These are phyloP conservation scores for Agrenia bidenticulata DNA, from an alignment of 2,888 invertebrate species.

Conservation along the genomic window DNA sequence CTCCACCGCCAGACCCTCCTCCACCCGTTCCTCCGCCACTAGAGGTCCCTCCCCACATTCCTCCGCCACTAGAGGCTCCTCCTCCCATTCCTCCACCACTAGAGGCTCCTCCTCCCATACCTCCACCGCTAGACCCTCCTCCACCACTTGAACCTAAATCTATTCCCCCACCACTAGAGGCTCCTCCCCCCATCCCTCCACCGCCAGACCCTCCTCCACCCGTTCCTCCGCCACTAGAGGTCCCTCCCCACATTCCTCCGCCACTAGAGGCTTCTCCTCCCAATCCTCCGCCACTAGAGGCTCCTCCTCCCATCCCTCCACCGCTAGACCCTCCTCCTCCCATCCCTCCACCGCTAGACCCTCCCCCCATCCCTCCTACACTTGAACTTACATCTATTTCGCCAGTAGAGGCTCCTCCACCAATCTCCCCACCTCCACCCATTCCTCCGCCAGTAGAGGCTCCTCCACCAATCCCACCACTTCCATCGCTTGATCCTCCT, in stretches of 20 bases:
- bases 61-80: too few relatives aligned
- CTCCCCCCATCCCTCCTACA: background rate
- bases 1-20: too few relatives aligned
- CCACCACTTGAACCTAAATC: background rate
- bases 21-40: too few relatives aligned
- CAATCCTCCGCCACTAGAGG: too few relatives aligned
- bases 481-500: constrained; percentile 5
- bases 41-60: too few relatives aligned
- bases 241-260: background rate
- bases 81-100: too few relatives aligned
- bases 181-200: too few relatives aligned
- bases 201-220: too few relatives aligned
- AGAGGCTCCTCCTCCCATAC: background rate
- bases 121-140: background rate
- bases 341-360: background rate
- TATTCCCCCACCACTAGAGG: background rate
- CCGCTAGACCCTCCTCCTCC: too few relatives aligned
- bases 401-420: background rate
- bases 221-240: background rate
- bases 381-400: background rate
- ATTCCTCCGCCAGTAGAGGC: background rate
- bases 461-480: background rate
- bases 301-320: too few relatives aligned
- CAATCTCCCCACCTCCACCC: background rate
- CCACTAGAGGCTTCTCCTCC: too few relatives aligned